Evolutionary conservation across 1,140 invertebrate genomes (phyloP), one percentile per base, ranked within the genome.

Genomic region (Danaus plexippus): DNA sequence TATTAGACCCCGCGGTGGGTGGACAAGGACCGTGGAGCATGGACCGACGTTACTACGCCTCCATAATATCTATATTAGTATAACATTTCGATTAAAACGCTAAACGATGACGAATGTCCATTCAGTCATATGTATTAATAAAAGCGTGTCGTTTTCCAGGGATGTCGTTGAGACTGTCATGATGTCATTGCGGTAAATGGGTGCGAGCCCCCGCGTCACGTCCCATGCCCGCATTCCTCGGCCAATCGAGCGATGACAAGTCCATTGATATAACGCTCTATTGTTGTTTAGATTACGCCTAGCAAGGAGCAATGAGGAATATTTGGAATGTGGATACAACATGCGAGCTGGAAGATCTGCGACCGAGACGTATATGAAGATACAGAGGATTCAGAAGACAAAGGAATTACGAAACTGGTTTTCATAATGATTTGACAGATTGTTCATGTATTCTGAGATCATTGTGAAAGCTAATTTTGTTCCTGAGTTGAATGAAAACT

Each of bases 401-500:
- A 75, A 77, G 76, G 80, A 85, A 80, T 74, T 69, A 94, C 93
- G 90, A 94, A 93, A 93, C 92, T 93, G 93, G 94, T 94, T 94
- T 95, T 94, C 94, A 93, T 93, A 94, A 92, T 95, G 94, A 93
- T 94, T 93, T 94, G 91, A 90, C 92, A 94, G 92, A 94, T 92
- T 88, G 87, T 90, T 92, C 88, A 32, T 85, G 90, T 77, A 82
- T 92, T 94, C 93, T 95, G 94, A 95, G 94, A 94, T 95, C 94
- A 95, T 95, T 94, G 93, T 94, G 94, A 95, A 95, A 95, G 93
- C 94, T 95, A 91, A 94, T 94, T 95, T 94, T 92, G 94, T 94
- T 91, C 87, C 76, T 85, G 71, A 75, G 65, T 80, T 77, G 64
- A 54, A 63, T 47, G 41, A 60, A 42, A 44, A 52, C 8, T 11